Conservation (phyloP, 2,113 vertebrate species). For the Psittacus erithacus region DNA sequence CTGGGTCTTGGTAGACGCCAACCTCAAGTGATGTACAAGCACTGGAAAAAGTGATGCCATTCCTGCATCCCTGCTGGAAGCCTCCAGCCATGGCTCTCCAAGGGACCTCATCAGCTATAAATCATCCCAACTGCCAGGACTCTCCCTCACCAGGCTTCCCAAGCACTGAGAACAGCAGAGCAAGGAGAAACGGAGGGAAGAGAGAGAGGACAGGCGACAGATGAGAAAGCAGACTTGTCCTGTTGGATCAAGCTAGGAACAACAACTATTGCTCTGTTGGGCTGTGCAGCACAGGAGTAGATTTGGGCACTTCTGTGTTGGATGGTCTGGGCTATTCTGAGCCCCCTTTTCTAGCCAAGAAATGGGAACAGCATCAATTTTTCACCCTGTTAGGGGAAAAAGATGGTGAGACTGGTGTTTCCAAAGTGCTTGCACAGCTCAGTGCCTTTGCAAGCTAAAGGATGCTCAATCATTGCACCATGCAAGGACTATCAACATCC, state of each 20-base stretch:
- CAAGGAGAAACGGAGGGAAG: neutral
- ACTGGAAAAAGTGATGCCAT: neutral
- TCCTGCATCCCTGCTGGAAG: accelerated
- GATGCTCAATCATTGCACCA: neutral
- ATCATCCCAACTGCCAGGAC: neutral
- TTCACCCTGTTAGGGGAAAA: neutral
- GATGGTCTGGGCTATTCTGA: neutral
- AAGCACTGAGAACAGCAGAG: accelerated
- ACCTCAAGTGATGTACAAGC: accelerated
- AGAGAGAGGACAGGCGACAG: neutral
- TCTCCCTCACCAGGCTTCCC: neutral
- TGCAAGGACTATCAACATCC: neutral
- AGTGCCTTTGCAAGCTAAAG: neutral
- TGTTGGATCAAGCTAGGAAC: neutral
- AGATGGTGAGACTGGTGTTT: neutral
- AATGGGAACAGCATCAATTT: neutral
- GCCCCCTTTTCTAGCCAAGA: neutral
- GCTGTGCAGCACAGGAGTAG: neutral
- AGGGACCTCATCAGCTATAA: neutral
- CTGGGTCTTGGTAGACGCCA: accelerated
- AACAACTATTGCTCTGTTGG: neutral
- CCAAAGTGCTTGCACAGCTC: accelerated
- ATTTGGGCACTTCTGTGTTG: too few relatives aligned
- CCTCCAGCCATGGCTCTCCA: accelerated
- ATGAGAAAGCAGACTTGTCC: neutral